Conservation (phyloP, 1,140 invertebrate genomes). For the Drosophila jambulina region DNA sequence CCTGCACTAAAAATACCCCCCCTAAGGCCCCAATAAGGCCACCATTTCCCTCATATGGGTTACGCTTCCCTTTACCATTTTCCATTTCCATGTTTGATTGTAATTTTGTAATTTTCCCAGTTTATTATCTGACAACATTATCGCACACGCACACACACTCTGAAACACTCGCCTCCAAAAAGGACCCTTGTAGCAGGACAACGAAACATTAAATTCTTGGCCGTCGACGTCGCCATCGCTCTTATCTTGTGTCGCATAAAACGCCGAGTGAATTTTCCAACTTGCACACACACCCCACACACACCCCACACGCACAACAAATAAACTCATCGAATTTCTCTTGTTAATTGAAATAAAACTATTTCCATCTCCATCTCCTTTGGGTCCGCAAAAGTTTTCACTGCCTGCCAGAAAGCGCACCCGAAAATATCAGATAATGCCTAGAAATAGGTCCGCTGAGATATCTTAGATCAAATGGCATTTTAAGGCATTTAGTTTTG, state of each 20-base stretch:
- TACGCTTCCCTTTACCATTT: conserved; percentile 8
- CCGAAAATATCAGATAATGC: conserved; percentile 1
- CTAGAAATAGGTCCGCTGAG: neutral
- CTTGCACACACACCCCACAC: conserved; percentile 4
- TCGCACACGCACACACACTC: conserved; percentile 58
- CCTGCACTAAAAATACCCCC: neutral
- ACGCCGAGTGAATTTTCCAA: conserved; percentile 48
- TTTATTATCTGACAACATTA: conserved; percentile 84
- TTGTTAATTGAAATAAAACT: conserved; percentile 84
- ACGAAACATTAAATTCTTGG: conserved; percentile 65
- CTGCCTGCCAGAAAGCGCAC: neutral
- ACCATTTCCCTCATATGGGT: conserved; percentile 19
- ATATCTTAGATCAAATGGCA: neutral
- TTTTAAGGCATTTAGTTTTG: neutral
- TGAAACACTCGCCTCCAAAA: conserved; percentile 9
- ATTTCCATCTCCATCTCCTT: conserved; percentile 46
- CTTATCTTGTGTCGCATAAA: conserved; percentile 82
- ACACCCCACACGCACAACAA: conserved; percentile 53
- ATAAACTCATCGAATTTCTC: conserved; percentile 84
- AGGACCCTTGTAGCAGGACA: conserved; percentile 39
- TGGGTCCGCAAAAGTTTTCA: conserved; percentile 18
- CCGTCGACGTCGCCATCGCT: conserved; percentile 72
- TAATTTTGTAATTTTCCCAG: conserved; percentile 83
- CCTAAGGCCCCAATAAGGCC: neutral
- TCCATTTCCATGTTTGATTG: conserved; percentile 59